Evolutionary conservation across 2,113 vertebrate species (phyloP).

Genomic region (Eira barbara): DNA sequence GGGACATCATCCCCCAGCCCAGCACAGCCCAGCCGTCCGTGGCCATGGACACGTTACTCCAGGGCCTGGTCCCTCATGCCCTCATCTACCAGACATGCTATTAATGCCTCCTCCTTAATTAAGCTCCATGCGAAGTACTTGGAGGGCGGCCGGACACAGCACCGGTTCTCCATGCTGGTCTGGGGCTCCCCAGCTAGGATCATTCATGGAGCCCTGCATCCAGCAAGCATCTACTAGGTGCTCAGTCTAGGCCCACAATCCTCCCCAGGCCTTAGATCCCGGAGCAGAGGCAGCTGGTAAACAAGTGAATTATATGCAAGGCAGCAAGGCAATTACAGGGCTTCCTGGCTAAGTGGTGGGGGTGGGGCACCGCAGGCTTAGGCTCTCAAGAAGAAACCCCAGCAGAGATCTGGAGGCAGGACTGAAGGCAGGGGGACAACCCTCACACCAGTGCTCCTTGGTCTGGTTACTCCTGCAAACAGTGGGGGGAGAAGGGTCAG

Average conservation of each 20-base stretch:
- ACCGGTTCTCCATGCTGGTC: not conserved
- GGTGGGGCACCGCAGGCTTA: not conserved
- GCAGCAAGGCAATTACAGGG: not conserved
- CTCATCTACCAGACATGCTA: not conserved
- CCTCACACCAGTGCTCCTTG: fast-evolving
- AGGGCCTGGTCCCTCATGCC: too few species aligned
- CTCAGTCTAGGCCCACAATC: not conserved
- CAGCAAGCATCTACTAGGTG: fast-evolving
- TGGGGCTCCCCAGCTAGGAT: not conserved
- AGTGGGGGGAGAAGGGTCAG: fast-evolving
- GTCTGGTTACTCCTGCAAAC: not conserved
- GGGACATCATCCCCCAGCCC: not conserved
- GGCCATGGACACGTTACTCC: fast-evolving
- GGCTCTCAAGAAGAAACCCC: not conserved
- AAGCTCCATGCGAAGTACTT: fast-evolving
- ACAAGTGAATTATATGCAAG: not conserved
- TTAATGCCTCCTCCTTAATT: not conserved
- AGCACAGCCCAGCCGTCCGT: fast-evolving
- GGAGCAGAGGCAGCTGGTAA: not conserved
- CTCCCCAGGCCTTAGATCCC: not conserved
- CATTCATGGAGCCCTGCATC: fast-evolving
- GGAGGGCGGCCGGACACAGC: fast-evolving
- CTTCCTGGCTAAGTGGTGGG: not conserved
- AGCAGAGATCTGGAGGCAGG: not conserved
- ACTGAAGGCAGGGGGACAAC: too few species aligned